Base-by-base conservation (phyloP, 2,888 invertebrate genomes). In the Plusia festucae region DNA sequence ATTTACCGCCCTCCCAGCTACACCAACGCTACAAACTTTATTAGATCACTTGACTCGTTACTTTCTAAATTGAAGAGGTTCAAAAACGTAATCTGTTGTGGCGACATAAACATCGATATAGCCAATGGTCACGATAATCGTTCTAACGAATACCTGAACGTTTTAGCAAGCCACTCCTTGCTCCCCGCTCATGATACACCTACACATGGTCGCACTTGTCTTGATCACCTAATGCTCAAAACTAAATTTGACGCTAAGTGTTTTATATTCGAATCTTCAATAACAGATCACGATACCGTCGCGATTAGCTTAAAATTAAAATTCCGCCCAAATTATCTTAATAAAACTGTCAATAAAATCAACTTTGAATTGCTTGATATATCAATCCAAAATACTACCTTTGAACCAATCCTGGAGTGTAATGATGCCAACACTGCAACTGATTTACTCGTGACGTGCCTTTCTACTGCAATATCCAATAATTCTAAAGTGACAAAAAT, bases 381-480 rank as follows among this genome's bases (percentile, higher is more conserved):
- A 6, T n/a, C 6, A 0, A 0, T 40, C 5, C 0, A n/a, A 1
- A n/a, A 40, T 40, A 40, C n/a, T 40, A n/a, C 1, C 40, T n/a
- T n/a, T n/a, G n/a, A 40, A 7, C n/a, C 4, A 5, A 40, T 40
- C 0, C 0, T 40, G 0, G n/a, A 40, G 6, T 5, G 40, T n/a
- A 5, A 15, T 0, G 40, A 15, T n/a, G n/a, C 6, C 0, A 40
- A 40, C 6, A n/a, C 6, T 6, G 4, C 5, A 15, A 40, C 40
- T 0, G n/a, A 40, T 2, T n/a, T 5, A 5, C 8, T 40, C 0
- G 6, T n/a, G 5, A 4, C 40, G 0, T 1, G 0, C 1, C 7
- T 40, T 0, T n/a, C 40, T 6, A 40, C 40, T 0, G 40, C 40
- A 3, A n/a, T 40, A 0, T n/a, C n/a, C 0, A 40, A 40, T n/a